Evolutionary conservation across 2,888 invertebrate species (phyloP).

Genomic region (Ariolimax columbianus): DNA sequence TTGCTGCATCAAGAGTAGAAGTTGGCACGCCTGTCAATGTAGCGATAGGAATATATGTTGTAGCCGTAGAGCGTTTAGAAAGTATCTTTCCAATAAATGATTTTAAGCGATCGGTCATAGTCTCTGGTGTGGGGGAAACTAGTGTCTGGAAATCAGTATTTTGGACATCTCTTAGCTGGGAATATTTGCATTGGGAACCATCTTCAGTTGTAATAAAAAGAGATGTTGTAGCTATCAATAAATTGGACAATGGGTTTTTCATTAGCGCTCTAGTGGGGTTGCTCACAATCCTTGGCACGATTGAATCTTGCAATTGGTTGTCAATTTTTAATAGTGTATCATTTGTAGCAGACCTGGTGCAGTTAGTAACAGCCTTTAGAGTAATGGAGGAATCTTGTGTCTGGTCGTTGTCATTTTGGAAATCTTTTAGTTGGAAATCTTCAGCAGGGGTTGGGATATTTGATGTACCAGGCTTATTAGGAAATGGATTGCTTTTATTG

Average conservation of each 20-base stretch:
- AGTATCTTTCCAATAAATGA: too few species aligned
- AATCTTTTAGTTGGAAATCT: neutral
- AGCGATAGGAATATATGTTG: neutral
- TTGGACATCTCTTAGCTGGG: neutral
- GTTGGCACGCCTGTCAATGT: too few species aligned
- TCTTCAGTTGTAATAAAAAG: neutral
- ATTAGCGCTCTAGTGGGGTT: neutral
- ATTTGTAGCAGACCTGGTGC: too few species aligned
- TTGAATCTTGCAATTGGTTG: neutral
- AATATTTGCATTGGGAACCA: too few species aligned
- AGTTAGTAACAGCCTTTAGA: neutral
- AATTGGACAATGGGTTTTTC: neutral
- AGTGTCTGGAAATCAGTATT: too few species aligned
- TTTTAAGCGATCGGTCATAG: too few species aligned
- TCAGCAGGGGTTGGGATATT: neutral
- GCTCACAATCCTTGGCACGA: neutral
- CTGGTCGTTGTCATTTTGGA: neutral
- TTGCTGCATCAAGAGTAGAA: too few species aligned
- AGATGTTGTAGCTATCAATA: neutral
- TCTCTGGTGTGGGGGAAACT: too few species aligned
- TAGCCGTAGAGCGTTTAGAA: neutral
- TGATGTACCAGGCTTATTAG: neutral
- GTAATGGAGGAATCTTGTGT: neutral
- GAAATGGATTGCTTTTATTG: neutral
- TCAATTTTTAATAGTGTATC: neutral